Evolutionary conservation across 2,888 invertebrate genomes (phyloP).

Genomic region (Anorthoa munda): DNA sequence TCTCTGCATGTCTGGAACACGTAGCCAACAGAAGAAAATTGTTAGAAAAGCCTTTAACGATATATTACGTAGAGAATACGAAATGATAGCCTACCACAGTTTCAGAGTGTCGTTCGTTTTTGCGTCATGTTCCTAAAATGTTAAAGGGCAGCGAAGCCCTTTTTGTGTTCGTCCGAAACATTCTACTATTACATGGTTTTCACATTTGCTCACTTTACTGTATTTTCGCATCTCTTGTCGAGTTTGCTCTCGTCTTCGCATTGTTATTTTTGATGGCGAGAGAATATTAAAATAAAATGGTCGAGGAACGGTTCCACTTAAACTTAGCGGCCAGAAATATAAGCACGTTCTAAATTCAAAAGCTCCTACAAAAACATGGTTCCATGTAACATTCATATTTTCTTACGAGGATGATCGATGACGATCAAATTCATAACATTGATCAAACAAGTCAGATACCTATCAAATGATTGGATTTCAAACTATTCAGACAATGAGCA

Average conservation of each 20-base stretch:
- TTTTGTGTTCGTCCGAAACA: conserved; percentile 49
- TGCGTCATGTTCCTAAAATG: conserved; percentile 35
- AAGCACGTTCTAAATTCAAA: conserved; percentile 27
- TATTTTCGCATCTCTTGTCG: conserved; percentile 31
- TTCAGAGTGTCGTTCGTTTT: conserved; percentile 13
- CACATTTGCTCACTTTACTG: conserved; percentile 48
- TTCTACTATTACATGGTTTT: conserved; percentile 55
- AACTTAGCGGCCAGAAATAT: conserved; percentile 46
- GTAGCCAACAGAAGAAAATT: conserved; percentile 6
- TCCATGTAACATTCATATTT: conserved; percentile 53
- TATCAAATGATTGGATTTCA: conserved; percentile 33
- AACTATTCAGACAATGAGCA: conserved; percentile 25
- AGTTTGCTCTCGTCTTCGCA: conserved; percentile 18
- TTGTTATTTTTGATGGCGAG: conserved; percentile 21
- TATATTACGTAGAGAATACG: conserved; percentile 2
- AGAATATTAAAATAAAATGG: conserved; percentile 28
- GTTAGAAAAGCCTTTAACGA: neutral
- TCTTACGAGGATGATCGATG: conserved; percentile 8
- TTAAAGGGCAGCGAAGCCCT: conserved; percentile 31
- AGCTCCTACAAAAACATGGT: conserved; percentile 26
- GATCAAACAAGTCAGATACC: conserved; percentile 4
- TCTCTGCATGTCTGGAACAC: neutral
- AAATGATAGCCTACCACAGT: conserved; percentile 15
- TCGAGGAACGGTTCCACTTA: conserved; percentile 18
- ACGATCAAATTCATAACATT: neutral